Base-by-base conservation (phyloP, 2,888 invertebrate species). In the Xylota segnis region DNA sequence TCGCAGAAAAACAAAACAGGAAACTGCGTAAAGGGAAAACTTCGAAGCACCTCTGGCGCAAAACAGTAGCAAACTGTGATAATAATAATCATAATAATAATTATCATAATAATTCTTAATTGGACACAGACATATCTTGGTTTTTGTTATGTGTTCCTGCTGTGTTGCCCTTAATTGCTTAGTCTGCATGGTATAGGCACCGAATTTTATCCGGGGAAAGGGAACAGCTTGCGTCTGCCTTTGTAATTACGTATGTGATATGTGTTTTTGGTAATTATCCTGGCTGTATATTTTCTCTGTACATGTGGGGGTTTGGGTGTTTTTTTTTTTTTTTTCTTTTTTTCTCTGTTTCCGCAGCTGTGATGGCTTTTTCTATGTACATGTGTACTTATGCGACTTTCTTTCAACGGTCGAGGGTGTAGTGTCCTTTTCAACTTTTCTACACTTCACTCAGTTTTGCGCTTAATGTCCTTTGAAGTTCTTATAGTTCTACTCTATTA, bases 61-160 rank as follows among this genome's bases (percentile, higher is more conserved):
- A 58, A 23, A 56, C 32, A 50, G 29, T 23, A 34, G 23, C 68
- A 52, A 77, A 77, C 66, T 72, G 72, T 72, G 71, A 83, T 83
- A 77, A 66, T 77, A 83, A 83, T 83, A 71, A 83, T 83, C 76
- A 83, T 83, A 77, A 83, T 65, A 83, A 83, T 83, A 71, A 83
- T 83, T 83, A 83, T 77, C 66, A 76, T 77, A 76, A 83, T 83
- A 77, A 72, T 83, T 83, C 83, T 83, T 83, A 83, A 83, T 83
- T 83, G 83, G 83, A 66, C 77, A 83, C 66, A 76, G 61, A 72
- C 83, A 59, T 63, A 72, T 83, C 77, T 83, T 76, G 71, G 71
- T 72, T 76, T 83, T 72, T 77, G 77, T 72, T 66, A 83, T 71
- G 72, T 56, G 59, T 59, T 72, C 83, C 77, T 83, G 71, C 72